A percentile compares a stretch with the other conserved stretches of the same genome.
Conservation (phyloP, 2,113 vertebrate species). For the Pachyramphus minor region DNA sequence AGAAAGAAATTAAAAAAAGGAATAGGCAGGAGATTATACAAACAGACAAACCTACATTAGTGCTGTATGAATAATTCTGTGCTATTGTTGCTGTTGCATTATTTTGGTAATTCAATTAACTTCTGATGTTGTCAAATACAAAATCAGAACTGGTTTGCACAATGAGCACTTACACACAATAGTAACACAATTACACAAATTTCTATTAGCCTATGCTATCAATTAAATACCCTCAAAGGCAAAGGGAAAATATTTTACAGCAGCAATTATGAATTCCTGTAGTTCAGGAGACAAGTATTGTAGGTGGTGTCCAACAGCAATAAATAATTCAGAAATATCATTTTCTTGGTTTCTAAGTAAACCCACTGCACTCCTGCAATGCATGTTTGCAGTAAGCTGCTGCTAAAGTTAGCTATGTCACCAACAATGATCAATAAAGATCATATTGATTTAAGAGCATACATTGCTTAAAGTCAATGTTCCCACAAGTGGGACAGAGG, state of each 20-base stretch:
- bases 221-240: background rate
- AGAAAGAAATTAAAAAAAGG: background rate
- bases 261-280: background rate
- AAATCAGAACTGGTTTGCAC: background rate
- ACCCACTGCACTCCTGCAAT: background rate
- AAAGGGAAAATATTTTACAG: background rate
- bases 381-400: background rate
- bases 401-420: background rate
- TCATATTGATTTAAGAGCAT: background rate
- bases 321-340: background rate
- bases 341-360: background rate
- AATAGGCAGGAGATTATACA: background rate
- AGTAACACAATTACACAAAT: background rate
- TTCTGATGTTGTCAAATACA: background rate
- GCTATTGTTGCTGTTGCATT: background rate
- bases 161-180: background rate
- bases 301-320: background rate
- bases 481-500: slow-evolving; percentile 45
- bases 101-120: background rate
- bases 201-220: background rate
- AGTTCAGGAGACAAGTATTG: background rate
- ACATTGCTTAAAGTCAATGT: slow-evolving; percentile 18
- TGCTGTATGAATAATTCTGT: background rate
- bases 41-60: background rate
- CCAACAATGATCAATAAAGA: background rate